Conservation (phyloP, 2,888 invertebrate genomes). For the Syritta pipiens region DNA sequence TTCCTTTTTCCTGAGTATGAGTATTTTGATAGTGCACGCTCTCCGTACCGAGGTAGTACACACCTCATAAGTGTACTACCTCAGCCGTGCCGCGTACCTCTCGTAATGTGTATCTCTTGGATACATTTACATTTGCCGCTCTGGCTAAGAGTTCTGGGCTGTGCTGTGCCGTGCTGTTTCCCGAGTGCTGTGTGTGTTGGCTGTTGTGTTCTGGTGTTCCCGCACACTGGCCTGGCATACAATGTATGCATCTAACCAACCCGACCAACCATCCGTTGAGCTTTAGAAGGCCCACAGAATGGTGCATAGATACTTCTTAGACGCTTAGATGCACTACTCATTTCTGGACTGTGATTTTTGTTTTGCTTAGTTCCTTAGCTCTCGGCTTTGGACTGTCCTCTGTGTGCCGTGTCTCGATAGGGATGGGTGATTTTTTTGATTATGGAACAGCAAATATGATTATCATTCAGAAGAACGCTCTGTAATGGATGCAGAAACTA, state of each 20-base stretch:
- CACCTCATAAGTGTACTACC: constrained; percentile 7
- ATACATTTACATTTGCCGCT: constrained; percentile 53
- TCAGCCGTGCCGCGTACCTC: no score
- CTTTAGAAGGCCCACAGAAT: constrained; percentile 19
- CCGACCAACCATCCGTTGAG: constrained; percentile 42
- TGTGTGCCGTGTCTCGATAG: constrained; percentile 46
- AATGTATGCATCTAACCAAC: constrained; percentile 7
- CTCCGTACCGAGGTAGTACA: not conserved
- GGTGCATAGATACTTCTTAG: constrained; percentile 26
- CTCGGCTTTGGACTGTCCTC: no score
- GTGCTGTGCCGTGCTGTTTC: not conserved
- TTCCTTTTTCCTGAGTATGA: constrained; percentile 39
- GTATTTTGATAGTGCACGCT: constrained; percentile 35
- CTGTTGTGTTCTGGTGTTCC: constrained; percentile 2
- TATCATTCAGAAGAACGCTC: constrained; percentile 35
- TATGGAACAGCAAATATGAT: constrained; percentile 55
- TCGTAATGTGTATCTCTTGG: constrained; percentile 22
- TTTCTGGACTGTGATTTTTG: constrained; percentile 20
- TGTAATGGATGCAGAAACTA: constrained; percentile 33
- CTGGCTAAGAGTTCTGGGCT: no score
- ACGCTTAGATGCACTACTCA: constrained; percentile 17
- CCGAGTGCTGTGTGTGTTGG: not conserved
- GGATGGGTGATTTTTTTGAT: constrained; percentile 65
- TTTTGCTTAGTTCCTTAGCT: no score
- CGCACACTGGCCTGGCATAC: constrained; percentile 1